A percentile compares a stretch with the other conserved stretches of the same genome.
Conservation (phyloP, 2,797 vertebrate genomes). For the Heteromormyrus szaboi region DNA sequence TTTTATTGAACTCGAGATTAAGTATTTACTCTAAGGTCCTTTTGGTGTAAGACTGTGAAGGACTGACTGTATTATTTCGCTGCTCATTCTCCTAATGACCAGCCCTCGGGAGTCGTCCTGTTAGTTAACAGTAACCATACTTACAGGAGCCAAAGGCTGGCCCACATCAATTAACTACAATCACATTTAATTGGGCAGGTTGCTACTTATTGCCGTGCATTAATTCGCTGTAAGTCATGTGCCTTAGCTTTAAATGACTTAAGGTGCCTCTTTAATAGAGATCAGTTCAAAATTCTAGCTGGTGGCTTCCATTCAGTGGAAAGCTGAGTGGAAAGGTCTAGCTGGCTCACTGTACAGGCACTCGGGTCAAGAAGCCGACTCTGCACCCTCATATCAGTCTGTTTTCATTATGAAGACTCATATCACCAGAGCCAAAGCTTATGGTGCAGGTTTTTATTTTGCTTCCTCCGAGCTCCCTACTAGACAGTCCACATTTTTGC, state of each 20-base stretch:
- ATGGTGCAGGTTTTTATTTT: not conserved
- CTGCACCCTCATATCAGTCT: not conserved
- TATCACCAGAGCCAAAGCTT: not conserved
- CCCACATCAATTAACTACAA: not conserved
- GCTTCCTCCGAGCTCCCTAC: not conserved
- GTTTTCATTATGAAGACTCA: not conserved
- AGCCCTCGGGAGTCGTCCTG: not conserved
- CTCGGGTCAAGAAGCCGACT: not conserved
- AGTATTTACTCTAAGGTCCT: not conserved
- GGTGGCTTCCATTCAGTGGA: not conserved
- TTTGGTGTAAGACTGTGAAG: not conserved
- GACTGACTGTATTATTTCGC: not conserved
- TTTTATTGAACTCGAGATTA: not conserved
- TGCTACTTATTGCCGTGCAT: not conserved
- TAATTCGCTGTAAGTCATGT: not conserved
- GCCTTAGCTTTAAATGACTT: not conserved
- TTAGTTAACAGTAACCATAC: not conserved
- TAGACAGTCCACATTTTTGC: not conserved
- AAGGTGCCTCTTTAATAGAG: not conserved
- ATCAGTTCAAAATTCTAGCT: not conserved
- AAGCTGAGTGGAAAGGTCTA: not conserved
- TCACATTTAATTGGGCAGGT: not conserved
- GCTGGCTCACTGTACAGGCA: not conserved
- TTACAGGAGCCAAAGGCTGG: not conserved
- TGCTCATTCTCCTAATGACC: not conserved